Evolutionary conservation across 2,888 invertebrate species (phyloP).

Genomic region (Meiosimyza decipiens): DNA sequence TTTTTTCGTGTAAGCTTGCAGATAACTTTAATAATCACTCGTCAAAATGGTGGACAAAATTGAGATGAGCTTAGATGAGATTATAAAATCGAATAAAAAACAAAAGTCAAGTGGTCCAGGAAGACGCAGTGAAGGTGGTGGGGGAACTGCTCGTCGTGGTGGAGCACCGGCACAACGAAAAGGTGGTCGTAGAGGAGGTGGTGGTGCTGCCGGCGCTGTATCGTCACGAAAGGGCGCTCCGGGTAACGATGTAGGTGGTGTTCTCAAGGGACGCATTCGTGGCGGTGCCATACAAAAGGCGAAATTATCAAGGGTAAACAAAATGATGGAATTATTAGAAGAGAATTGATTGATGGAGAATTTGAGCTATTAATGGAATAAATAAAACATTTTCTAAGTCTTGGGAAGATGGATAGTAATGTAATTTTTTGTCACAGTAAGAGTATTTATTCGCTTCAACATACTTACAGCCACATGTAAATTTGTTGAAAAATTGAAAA

Average conservation of each 20-base stretch:
- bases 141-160: slow-evolving; percentile 64
- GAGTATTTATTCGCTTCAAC: background rate
- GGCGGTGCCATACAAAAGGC: slow-evolving; percentile 72
- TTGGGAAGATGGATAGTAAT: no score
- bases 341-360: slow-evolving; percentile 26
- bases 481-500: background rate
- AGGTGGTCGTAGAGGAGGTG: slow-evolving; percentile 66
- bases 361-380: slow-evolving; percentile 34
- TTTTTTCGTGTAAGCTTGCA: background rate
- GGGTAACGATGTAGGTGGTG: slow-evolving; percentile 66
- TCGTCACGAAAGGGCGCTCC: slow-evolving; percentile 61
- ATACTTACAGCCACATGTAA: slow-evolving; percentile 3
- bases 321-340: slow-evolving; percentile 19
- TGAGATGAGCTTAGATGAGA: slow-evolving; percentile 97
- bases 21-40: slow-evolving; percentile 33
- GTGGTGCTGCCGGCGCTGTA: slow-evolving; percentile 74
- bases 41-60: slow-evolving; percentile 90
- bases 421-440: no score
- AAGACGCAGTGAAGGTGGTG: slow-evolving; percentile 69
- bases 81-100: slow-evolving; percentile 82
- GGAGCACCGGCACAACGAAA: slow-evolving; percentile 69
- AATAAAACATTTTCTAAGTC: no score
- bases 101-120: slow-evolving; percentile 69
- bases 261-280: slow-evolving; percentile 78
- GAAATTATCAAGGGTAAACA: slow-evolving; percentile 65